These are phyloP conservation scores for Hypsibius dujardini DNA, from an alignment of 1,140 invertebrate genomes.

Conservation along the genomic window DNA sequence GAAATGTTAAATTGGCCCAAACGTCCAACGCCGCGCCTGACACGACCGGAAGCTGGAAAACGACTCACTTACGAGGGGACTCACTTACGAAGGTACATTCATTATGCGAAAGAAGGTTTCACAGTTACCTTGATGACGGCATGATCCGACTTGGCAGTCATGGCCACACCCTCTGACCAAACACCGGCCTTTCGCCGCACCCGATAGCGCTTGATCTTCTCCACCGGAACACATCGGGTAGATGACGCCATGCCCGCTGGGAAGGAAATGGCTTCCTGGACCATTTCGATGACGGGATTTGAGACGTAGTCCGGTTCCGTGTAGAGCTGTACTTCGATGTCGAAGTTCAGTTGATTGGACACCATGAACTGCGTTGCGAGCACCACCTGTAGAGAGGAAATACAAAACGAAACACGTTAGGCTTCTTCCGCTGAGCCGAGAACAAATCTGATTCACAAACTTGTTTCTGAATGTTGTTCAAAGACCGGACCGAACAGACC, in stretches of 20 bases:
- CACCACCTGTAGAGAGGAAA: background rate
- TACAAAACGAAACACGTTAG: no score
- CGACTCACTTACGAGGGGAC: no score
- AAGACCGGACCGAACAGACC: background rate
- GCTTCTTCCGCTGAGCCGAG: no score
- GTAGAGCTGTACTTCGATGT: background rate
- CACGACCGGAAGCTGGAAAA: background rate
- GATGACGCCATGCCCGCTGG: background rate
- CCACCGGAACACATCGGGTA: constrained; percentile 15
- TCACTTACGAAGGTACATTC: no score
- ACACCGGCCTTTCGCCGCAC: background rate
- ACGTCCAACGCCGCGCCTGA: background rate
- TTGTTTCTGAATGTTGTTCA: constrained; percentile 7
- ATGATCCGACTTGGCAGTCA: background rate
- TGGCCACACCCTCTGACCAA: background rate
- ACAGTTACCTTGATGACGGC: background rate
- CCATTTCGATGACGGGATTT: background rate
- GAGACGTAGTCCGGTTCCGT: background rate
- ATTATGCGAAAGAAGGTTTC: no score
- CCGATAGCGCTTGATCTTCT: background rate
- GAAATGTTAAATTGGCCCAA: background rate
- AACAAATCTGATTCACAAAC: background rate
- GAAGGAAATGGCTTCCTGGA: background rate
- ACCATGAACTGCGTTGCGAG: constrained; percentile 3
- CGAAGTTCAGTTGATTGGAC: background rate